phyloP scores from a whole-genome alignment of 2,888 invertebrate species.

The Drosophila atripex region DNA sequence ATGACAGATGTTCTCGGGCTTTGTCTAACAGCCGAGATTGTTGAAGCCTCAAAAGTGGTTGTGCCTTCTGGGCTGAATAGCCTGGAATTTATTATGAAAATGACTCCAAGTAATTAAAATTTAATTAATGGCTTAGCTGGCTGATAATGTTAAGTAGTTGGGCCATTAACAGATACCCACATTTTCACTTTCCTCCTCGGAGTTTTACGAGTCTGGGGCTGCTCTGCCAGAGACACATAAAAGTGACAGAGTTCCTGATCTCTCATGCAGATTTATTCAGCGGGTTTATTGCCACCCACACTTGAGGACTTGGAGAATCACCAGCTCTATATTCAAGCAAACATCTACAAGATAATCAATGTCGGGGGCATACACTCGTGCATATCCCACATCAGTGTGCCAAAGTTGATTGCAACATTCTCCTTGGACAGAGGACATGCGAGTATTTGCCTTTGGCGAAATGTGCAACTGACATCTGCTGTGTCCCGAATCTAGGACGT shows the following conservation, averaged over 20 bases:
- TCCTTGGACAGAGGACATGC: conserved; percentile 15
- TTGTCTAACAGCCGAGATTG: conserved; percentile 7
- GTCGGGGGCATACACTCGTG: conserved; percentile 48
- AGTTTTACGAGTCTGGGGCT: conserved; percentile 33
- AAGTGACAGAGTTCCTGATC: conserved; percentile 32
- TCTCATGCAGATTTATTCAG: conserved; percentile 48
- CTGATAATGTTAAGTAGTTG: conserved; percentile 40
- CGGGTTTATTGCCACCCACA: conserved; percentile 48
- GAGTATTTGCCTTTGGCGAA: conserved; percentile 14
- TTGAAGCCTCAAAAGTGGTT: conserved; percentile 12
- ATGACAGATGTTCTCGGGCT: conserved; percentile 32
- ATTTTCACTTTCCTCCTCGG: conserved; percentile 32
- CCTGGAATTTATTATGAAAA: conserved; percentile 42
- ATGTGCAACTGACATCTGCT: conserved; percentile 49
- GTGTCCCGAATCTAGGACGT: conserved; percentile 36
- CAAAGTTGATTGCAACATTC: conserved; percentile 69
- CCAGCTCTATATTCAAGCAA: conserved; percentile 33
- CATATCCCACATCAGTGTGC: conserved; percentile 48
- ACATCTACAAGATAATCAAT: conserved; percentile 69
- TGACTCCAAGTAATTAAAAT: conserved; percentile 48
- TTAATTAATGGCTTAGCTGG: conserved; percentile 49
- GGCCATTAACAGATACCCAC: conserved; percentile 29
- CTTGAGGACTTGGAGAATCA: conserved; percentile 8
- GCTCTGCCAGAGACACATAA: conserved; percentile 32
- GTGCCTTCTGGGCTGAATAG: conserved; percentile 21